Evolutionary conservation across 2,113 vertebrate species (phyloP), one percentile per base, ranked within the genome.

Genomic region (Lichenostomus cassidix): DNA sequence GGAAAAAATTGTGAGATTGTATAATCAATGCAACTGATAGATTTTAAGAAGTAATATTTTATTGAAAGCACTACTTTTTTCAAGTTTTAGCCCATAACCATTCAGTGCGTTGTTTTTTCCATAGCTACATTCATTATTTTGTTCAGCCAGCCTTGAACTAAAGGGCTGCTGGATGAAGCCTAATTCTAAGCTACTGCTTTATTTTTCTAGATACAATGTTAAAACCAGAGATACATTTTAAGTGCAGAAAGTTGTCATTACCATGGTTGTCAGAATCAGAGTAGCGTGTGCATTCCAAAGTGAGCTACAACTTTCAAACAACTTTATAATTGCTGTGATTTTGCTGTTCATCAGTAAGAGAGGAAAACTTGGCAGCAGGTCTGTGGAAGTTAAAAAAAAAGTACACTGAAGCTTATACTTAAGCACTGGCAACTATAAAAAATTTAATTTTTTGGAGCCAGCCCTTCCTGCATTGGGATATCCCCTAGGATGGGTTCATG

Each of bases 11-110:
- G 7, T 46, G 47, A 86, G 50, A 55, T 49, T 79, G 31, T 80
- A 33, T 46, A 69, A 73, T 82, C 70, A 81, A 55, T 81, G 47
- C 50, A 81, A 23, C 7, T 18, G 55, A 25, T 68, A 64, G 56
- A 82, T 92, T 91, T 80, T 76, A 87, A 89, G 52, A 44, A 91
- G 50, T 39, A 74, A 41, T 52, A 56, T 75, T 89, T 83, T 60
- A 87, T 56, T 91, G 76, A 25, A 91, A 85, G 28, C 63, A 37
- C 19, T 35, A 9, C 8, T 79, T 68, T 79, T 65, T 83, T 53
- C 11, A 25, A 11, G 15, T 75, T 63, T 89, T 56, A 84, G 13
- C 46, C 35, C 33, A 46, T 86, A 56, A 91, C 82, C 52, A 33
- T 87, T 92, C 44, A 49, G 20, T 49, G n/a, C 21, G 17, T 35